phyloP scores from a whole-genome alignment of 2,797 vertebrate species.

The Thunnus albacares region DNA sequence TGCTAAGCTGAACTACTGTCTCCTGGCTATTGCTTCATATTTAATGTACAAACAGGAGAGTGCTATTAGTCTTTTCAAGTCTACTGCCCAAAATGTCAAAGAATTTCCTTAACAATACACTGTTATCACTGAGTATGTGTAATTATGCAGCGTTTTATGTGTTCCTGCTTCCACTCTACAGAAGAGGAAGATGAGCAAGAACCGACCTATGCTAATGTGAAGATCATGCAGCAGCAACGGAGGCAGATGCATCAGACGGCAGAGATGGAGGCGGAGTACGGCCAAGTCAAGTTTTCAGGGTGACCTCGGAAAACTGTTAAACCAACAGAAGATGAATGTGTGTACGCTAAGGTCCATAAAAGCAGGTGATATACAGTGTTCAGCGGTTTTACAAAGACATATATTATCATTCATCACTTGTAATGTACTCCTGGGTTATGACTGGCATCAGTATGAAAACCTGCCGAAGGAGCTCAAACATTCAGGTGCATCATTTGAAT shows the following conservation, averaged over 20 bases:
- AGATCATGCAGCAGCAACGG: neutral
- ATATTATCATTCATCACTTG: too few relatives aligned
- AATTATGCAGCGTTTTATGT: neutral
- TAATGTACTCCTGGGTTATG: too few relatives aligned
- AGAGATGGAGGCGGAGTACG: constrained; percentile 68
- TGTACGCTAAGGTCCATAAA: constrained; percentile 60
- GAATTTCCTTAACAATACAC: too few relatives aligned
- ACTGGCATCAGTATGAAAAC: too few relatives aligned
- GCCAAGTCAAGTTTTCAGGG: constrained; percentile 57
- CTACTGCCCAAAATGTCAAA: too few relatives aligned
- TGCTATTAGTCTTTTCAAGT: neutral
- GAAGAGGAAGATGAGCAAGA: constrained; percentile 45
- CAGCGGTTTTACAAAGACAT: neutral
- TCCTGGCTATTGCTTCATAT: too few relatives aligned
- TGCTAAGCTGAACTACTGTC: too few relatives aligned
- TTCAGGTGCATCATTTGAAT: neutral
- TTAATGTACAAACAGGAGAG: too few relatives aligned
- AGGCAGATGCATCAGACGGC: neutral
- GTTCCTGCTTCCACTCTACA: neutral
- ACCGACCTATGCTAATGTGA: constrained; percentile 62
- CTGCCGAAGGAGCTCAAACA: too few relatives aligned
- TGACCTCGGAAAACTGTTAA: neutral
- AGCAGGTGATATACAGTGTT: constrained; percentile 35
- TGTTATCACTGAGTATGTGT: too few relatives aligned
- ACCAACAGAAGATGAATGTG: constrained; percentile 17